Base-by-base conservation (phyloP, 2,113 vertebrate genomes). In the Channa maculata region DNA sequence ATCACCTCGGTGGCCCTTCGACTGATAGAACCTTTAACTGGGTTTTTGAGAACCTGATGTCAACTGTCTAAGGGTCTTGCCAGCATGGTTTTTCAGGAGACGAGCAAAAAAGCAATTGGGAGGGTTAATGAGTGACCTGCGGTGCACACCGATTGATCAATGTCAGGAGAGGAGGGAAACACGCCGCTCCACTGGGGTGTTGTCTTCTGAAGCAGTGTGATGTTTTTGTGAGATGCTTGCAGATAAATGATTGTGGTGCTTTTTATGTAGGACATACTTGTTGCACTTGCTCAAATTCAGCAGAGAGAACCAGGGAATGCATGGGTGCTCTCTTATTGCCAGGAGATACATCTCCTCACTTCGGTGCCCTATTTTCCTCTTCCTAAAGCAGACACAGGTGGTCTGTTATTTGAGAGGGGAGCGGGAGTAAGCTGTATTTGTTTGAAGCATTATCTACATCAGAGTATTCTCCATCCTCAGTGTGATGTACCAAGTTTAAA, bases 71-170 rank as follows among this genome's bases (percentile, higher is more conserved):
- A 63, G 59, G 78, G 70, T 46, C 58, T 58, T 48, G 53, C 34
- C 64, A 61, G 73, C 39, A 10, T 64, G 50, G 38, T 75, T 65
- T 68, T 70, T 24, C 49, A 58, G 38, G 64, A 66, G 75, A 75
- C 12, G 11, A 8, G 1, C 77, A 38, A 82, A 51, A 69, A 14
- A 62, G 78, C 80, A 79, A 84, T 33, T 60, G 70, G 65, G 71
- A 68, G 3, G 60, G 65, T 78, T 77, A 86, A 86, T 72, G 71
- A 65, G 87, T 87, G 77, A 91, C 76, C 65, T 38, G 59, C 59
- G 79, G 71, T 51, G 58, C 67, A 67, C 46, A 36, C 48, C 3
- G 61, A 67, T 66, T 77, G 79, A 92, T 88, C 73, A 80, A 91
- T 80, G 70, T 67, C 43, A 74, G 39, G 36, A 49, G 55, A 69